Evolutionary conservation across 1,140 invertebrate genomes (phyloP).

Genomic region (Solenopsis fugax): DNA sequence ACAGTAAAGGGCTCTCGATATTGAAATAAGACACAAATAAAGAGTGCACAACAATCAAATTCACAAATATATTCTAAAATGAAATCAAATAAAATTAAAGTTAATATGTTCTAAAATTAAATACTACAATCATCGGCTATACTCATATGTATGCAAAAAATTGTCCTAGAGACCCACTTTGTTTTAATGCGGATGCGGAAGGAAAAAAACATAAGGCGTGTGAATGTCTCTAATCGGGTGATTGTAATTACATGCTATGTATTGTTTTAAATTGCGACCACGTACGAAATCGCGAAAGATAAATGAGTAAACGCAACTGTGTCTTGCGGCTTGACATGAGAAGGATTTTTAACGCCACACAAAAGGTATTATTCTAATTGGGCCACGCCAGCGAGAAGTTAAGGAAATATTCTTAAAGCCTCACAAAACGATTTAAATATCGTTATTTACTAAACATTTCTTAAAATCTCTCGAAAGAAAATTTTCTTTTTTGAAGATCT

Average conservation of each 20-base stretch:
- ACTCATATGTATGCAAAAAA: conserved; percentile 4
- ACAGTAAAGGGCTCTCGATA: no score
- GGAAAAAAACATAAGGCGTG: conserved; percentile 22
- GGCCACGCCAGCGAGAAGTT: not conserved
- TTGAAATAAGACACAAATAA: no score
- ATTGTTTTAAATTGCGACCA: conserved; percentile 35
- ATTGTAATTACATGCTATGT: conserved; percentile 26
- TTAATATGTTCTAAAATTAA: no score
- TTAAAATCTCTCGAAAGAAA: conserved; percentile 24
- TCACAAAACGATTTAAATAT: not conserved
- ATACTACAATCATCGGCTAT: no score
- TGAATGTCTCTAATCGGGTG: conserved; percentile 42
- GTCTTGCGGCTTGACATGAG: not conserved
- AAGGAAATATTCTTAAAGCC: not conserved
- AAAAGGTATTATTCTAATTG: conserved; percentile 13
- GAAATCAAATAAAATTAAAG: no score
- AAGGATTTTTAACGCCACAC: not conserved
- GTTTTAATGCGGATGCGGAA: conserved; percentile 1
- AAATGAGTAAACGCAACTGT: conserved; percentile 13
- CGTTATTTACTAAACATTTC: not conserved
- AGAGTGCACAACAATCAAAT: no score
- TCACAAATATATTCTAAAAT: no score
- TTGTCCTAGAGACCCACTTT: conserved; percentile 32
- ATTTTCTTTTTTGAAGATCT: conserved; percentile 51
- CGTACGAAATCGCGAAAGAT: conserved; percentile 7